A percentile compares a stretch with the other conserved stretches of the same genome.
phyloP scores from a whole-genome alignment of 2,888 invertebrate genomes.

The Synanthedon formicaeformis region DNA sequence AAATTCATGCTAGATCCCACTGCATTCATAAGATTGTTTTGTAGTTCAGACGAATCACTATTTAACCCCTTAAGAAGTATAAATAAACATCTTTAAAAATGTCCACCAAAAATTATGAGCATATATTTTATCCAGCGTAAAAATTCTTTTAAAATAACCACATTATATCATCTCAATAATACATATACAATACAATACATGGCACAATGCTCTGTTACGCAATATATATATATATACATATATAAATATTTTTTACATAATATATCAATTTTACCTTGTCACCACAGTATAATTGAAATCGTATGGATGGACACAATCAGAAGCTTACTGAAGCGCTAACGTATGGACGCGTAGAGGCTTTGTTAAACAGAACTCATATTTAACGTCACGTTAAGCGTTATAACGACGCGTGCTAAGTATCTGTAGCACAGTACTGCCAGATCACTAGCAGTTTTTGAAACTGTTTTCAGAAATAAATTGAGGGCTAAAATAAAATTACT shows the following conservation, averaged over 20 bases:
- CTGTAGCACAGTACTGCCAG: too few species aligned
- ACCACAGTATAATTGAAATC: slow-evolving; percentile 68
- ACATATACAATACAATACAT: slow-evolving; percentile 65
- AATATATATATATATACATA: slow-evolving; percentile 13
- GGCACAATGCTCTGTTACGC: slow-evolving; percentile 61
- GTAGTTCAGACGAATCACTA: slow-evolving; percentile 32
- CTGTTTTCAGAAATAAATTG: too few species aligned
- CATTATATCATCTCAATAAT: slow-evolving; percentile 54
- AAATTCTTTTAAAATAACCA: slow-evolving; percentile 58
- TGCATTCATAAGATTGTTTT: slow-evolving; percentile 37
- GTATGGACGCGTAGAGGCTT: slow-evolving; percentile 11
- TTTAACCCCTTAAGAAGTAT: slow-evolving; percentile 53
- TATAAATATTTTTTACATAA: slow-evolving; percentile 39
- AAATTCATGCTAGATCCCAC: slow-evolving; percentile 16
- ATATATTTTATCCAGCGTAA: slow-evolving; percentile 57
- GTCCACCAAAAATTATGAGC: slow-evolving; percentile 68
- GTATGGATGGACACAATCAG: slow-evolving; percentile 66
- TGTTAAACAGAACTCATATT: too few species aligned
- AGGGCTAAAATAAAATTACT: too few species aligned
- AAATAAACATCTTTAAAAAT: slow-evolving; percentile 66
- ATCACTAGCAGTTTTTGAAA: too few species aligned
- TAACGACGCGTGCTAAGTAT: too few species aligned
- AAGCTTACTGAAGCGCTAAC: slow-evolving; percentile 61
- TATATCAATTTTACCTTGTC: slow-evolving; percentile 64
- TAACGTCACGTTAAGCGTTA: too few species aligned